Evolutionary conservation across 1,140 invertebrate species (phyloP).

Genomic region (Trissolcus basalis): DNA sequence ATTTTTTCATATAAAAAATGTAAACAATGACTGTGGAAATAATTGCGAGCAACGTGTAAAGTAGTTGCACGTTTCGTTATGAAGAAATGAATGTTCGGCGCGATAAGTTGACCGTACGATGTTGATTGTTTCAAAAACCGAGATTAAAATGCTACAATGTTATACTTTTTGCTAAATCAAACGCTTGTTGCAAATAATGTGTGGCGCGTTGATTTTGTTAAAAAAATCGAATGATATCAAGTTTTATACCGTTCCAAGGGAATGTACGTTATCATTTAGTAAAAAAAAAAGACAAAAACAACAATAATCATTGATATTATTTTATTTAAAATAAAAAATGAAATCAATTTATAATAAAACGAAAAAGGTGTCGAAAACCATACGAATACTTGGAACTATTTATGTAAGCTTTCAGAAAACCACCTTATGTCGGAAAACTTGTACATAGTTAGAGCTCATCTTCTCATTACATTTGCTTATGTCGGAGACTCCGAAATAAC

Average conservation of each 20-base stretch:
- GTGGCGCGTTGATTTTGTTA: constrained; percentile 39
- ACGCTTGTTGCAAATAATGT: constrained; percentile 31
- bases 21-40: too few species aligned
- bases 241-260: constrained; percentile 54
- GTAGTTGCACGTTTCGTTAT: constrained; percentile 39
- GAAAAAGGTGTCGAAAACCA: too few species aligned
- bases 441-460: constrained; percentile 59
- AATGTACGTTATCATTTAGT: constrained; percentile 40
- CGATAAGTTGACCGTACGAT: too few species aligned
- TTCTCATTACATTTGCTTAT: constrained; percentile 57
- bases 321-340: constrained; percentile 31
- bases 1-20: constrained; percentile 58
- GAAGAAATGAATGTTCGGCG: constrained; percentile 1
- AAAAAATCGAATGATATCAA: constrained; percentile 48
- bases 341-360: too few species aligned
- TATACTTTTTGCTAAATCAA: too few species aligned
- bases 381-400: constrained; percentile 44
- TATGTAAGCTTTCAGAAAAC: constrained; percentile 57
- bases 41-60: constrained; percentile 30
- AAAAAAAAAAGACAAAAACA: constrained; percentile 41
- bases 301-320: constrained; percentile 27
- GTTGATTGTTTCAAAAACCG: too few species aligned
- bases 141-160: too few species aligned
- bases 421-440: constrained; percentile 50
- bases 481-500: constrained; percentile 55